A percentile compares a stretch with the other conserved stretches of the same genome.
Evolutionary conservation across 2,113 vertebrate genomes (phyloP).

Genomic region (Pseudolaguvia tuberculata): DNA sequence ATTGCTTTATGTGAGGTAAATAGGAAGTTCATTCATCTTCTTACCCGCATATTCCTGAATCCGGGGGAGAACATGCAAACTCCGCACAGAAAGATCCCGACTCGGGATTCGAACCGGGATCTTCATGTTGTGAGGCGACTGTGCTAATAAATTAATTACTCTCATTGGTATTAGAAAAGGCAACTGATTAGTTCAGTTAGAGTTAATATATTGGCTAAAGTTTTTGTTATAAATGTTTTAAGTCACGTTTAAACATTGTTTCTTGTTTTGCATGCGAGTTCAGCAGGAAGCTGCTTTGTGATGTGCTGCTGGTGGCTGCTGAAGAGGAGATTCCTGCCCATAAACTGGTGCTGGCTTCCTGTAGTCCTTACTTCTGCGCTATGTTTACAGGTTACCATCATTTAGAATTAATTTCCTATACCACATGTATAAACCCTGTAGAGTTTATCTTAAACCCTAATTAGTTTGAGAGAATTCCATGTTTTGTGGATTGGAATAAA

Average conservation of each 20-base stretch:
- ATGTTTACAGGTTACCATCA: conserved; percentile 90
- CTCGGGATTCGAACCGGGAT: too few species aligned
- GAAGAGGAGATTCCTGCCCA: conserved; percentile 86
- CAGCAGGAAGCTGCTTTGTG: conserved; percentile 90
- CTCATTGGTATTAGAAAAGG: neutral
- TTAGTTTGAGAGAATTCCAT: too few species aligned
- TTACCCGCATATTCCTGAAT: too few species aligned
- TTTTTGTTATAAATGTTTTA: too few species aligned
- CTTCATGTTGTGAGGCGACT: too few species aligned
- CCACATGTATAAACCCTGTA: too few species aligned
- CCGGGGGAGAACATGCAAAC: too few species aligned
- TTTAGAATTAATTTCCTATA: neutral
- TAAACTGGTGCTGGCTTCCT: conserved; percentile 86
- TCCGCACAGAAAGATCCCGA: too few species aligned
- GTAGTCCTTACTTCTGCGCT: conserved; percentile 95
- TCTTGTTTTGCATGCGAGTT: conserved; percentile 48
- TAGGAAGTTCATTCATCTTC: too few species aligned
- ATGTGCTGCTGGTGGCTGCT: conserved; percentile 90
- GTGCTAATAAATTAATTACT: neutral
- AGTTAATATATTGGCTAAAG: neutral
- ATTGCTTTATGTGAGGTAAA: neutral
- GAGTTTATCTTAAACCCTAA: too few species aligned
- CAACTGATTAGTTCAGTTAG: neutral
- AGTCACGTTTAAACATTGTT: neutral
- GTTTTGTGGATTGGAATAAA: too few species aligned